Evolutionary conservation across 2,113 vertebrate genomes (phyloP).

Genomic region (Nematolebias whitei): DNA sequence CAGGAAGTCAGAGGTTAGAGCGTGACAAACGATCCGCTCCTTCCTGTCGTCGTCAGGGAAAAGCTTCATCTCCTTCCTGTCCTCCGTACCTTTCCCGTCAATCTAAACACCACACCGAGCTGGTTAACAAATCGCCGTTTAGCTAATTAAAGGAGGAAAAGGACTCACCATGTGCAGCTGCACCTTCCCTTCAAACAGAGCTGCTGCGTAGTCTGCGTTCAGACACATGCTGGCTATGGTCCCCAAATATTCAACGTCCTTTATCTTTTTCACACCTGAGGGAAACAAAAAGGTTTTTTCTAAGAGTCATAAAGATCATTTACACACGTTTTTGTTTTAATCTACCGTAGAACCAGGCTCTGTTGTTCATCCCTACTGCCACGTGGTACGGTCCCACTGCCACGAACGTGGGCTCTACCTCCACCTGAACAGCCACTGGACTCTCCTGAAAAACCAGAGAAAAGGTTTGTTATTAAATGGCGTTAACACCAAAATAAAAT

Average conservation of each 20-base stretch:
- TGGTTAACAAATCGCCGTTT: too few species aligned
- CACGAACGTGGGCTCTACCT: constrained; percentile 93
- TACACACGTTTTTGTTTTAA: neutral
- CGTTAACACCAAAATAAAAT: neutral
- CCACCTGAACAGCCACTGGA: constrained; percentile 87
- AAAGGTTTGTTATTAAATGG: too few species aligned
- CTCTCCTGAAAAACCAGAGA: constrained; percentile 78
- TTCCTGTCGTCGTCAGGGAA: constrained; percentile 89
- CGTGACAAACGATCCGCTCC: constrained; percentile 89
- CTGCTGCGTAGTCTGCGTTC: constrained; percentile 94
- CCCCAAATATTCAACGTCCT: constrained; percentile 93
- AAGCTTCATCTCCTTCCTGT: constrained; percentile 92
- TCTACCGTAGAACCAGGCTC: constrained; percentile 97
- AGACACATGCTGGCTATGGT: constrained; percentile 91
- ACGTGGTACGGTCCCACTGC: constrained; percentile 93
- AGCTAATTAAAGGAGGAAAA: too few species aligned
- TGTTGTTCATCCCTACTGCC: constrained; percentile 97
- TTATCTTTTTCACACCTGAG: constrained; percentile 87
- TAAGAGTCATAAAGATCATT: neutral
- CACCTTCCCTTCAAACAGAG: constrained; percentile 94
- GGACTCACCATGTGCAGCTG: constrained; percentile 93
- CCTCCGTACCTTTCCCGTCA: constrained; percentile 85
- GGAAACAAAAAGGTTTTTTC: constrained; percentile 16
- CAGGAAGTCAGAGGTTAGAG: constrained; percentile 92
- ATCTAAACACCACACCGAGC: constrained; percentile 85